Base-by-base conservation (phyloP, 2,113 vertebrate genomes). In the Struthio camelus region DNA sequence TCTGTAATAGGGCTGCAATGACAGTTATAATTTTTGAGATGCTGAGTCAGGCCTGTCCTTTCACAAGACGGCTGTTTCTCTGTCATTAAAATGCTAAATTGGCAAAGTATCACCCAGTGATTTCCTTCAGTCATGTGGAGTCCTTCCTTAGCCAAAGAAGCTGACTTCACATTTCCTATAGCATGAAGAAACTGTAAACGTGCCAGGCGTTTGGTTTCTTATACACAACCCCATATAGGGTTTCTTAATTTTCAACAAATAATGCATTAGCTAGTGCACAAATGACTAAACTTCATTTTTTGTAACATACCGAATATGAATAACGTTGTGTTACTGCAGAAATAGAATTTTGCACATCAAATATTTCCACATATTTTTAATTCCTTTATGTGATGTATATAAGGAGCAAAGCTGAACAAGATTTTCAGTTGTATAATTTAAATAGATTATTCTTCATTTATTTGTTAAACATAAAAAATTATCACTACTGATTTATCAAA, bases 51-150 rank as follows among this genome's bases (percentile, higher is more conserved):
- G 38, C 36, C n/a, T 4, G 44, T 80, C 88, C 25, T 36, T 62
- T 34, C 48, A 30, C 14, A 34, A 96, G 89, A 77, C 34, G 2
- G 3, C 10, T 38, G 75, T 58, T 85, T n/a, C 9, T 53, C n/a
- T 62, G 17, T 12, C 6, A n/a, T 36, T 78, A 62, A 44, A 62
- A 23, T 8, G 66, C 50, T 81, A 62, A 93, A 22, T 4, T 1
- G 1, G 14, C 32, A 42, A 8, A 65, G 13, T 69, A 42, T 51
- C 25, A 64, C 14, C 5, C 8, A 23, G n/a, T 27, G 0, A 65
- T 76, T 80, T 76, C 23, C 6, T 88, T 48, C 61, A 53, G 77
- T 40, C 12, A 8, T 3, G 25, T 17, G 22, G 22, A 32, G 36
- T 25, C 40, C 28, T 80, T 80, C 53, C 51, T 62, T 51, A 73